These are phyloP conservation scores for Acanthurus leucopareius DNA, from an alignment of 2,797 vertebrate species.

Conservation along the genomic window DNA sequence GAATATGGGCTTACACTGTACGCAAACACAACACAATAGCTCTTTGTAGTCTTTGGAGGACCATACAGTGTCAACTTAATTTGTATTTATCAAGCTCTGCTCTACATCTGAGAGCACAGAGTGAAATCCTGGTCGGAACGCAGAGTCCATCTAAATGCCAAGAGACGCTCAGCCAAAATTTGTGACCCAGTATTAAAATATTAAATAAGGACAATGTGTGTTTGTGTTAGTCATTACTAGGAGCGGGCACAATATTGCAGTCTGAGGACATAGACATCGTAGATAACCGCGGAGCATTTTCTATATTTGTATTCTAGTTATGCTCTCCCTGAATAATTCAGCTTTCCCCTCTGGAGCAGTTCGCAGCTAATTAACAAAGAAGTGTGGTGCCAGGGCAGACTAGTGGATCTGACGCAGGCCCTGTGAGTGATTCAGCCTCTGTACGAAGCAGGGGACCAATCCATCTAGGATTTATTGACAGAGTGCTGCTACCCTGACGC, in stretches of 20 bases:
- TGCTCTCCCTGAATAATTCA: slow-evolving; percentile 77
- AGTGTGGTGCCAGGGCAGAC: slow-evolving; percentile 67
- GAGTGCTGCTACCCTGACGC: slow-evolving; percentile 61
- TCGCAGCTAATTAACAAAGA: slow-evolving; percentile 83
- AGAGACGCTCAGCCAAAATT: slow-evolving; percentile 53
- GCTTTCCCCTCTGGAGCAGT: slow-evolving; percentile 73
- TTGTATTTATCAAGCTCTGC: slow-evolving; percentile 49
- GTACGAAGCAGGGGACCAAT: slow-evolving; percentile 71
- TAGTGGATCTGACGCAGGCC: slow-evolving; percentile 69
- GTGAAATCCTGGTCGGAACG: slow-evolving; percentile 39
- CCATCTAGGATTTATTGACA: slow-evolving; percentile 80
- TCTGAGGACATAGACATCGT: slow-evolving; percentile 49
- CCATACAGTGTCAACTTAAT: slow-evolving; percentile 32
- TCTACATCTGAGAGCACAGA: slow-evolving; percentile 25
- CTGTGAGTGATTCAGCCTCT: slow-evolving; percentile 75
- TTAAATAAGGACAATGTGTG: slow-evolving; percentile 57
- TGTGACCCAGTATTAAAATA: slow-evolving; percentile 60
- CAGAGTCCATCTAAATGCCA: slow-evolving; percentile 51
- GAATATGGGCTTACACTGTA: not conserved
- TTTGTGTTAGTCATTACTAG: slow-evolving; percentile 60
- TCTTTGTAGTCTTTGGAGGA: slow-evolving; percentile 34
- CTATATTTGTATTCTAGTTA: slow-evolving; percentile 77
- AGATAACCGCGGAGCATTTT: slow-evolving; percentile 60
- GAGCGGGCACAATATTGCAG: slow-evolving; percentile 33
- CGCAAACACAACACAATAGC: slow-evolving; percentile 1